phyloP scores from a whole-genome alignment of 1,140 invertebrate species.

The Ctenoplectra terminalis region DNA sequence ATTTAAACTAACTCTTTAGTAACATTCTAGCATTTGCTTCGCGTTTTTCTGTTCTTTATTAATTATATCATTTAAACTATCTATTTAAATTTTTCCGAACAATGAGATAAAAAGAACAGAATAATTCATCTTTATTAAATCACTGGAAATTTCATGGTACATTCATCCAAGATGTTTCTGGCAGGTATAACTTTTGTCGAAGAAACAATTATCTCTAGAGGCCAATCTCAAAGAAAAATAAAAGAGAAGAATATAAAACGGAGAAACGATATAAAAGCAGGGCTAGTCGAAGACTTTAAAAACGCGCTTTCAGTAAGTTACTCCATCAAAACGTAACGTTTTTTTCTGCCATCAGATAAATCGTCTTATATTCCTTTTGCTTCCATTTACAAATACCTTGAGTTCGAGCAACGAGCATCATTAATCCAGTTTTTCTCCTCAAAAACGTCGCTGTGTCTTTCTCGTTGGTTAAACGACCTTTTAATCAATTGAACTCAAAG shows the following conservation, averaged over 20 bases:
- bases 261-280: neutral
- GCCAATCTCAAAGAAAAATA: neutral
- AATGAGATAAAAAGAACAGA: too few relatives aligned
- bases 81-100: too few relatives aligned
- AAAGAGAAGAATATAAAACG: too few relatives aligned
- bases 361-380: neutral
- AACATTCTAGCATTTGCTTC: too few relatives aligned
- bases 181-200: neutral
- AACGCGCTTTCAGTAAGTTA: neutral
- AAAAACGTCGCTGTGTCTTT: neutral
- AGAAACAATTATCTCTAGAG: neutral
- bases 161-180: neutral
- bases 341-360: neutral
- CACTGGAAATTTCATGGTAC: neutral
- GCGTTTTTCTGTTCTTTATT: too few relatives aligned
- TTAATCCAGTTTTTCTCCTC: neutral
- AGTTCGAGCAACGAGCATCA: neutral
- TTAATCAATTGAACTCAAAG: neutral
- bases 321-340: neutral
- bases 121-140: neutral
- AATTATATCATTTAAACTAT: too few relatives aligned
- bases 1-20: too few relatives aligned
- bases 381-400: neutral
- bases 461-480: neutral
- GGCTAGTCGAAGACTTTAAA: neutral